Base-by-base conservation (phyloP, 2,888 invertebrate genomes). In the Morpho achilles region DNA sequence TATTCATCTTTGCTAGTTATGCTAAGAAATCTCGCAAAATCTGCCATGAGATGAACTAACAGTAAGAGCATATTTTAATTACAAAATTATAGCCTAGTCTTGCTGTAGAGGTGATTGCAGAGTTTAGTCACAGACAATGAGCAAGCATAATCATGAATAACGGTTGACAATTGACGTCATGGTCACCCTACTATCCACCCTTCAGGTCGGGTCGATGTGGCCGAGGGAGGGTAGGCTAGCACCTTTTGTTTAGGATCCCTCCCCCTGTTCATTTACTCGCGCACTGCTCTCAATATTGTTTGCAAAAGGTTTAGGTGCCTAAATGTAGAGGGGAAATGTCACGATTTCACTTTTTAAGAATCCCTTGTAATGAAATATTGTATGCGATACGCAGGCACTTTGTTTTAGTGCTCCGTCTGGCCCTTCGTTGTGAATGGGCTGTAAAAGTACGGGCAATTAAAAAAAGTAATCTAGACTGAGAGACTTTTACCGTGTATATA, bases 211-310 rank as follows among this genome's bases (percentile, higher is more conserved):
- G 84, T 83, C 82, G 84, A 80, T 79, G 80, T 72, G 75, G 74
- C 74, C 60, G 61, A 64, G 72, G 71, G 73, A 69, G 73, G 74
- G 75, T 67, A 72, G 82, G 78, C 75, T 85, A 80, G 85, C 87
- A 88, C 88, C 89, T 90, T 89, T 90, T 90, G 89, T 90, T 90
- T 90, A 89, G 89, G 79, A 77, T 82, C 80, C 82, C 80, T 68
- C 63, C 77, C 79, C 80, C 78, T 73, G 77, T 77, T 87, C 87
- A 87, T 87, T 87, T 87, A 80, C 84, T 79, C 79, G 75, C 74
- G 79, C 75, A 80, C 80, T 80, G 74, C 75, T 76, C 83, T 78
- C 82, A 79, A 81, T 82, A 83, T 76, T 86, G 86, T 87, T 87
- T 88, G 87, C 85, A 76, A 84, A 87, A 84, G 88, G 85, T 87